Base-by-base conservation (phyloP, 2,113 vertebrate genomes). In the Baryphthengus martii region DNA sequence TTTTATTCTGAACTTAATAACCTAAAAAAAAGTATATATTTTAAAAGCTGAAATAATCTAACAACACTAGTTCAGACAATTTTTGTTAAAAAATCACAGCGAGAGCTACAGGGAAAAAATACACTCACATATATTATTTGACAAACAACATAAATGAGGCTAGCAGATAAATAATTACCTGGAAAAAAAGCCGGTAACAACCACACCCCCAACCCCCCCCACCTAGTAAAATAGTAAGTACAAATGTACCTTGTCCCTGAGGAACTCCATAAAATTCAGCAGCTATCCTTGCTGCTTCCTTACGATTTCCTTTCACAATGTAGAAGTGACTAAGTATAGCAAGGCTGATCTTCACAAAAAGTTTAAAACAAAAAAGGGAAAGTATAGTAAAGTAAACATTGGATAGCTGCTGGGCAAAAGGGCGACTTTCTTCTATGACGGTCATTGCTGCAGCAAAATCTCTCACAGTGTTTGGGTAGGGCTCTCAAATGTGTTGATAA, bases 321-420 rank as follows among this genome's bases (percentile, higher is more conserved):
- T 99, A 99, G 98, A 99, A 99, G 95, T 99, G 99, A 44, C 99
- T 99, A 40, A 99, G 98, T 89, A 99, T 98, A 96, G 99, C 99
- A 1, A 99, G 99, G 93, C 99, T 99, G 93, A 99, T 99, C 98
- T 99, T 99, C 92, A 99, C 98, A 91, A 99, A 99, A 76, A 99
- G 98, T 89, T 99, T 99, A 96, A 99, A 99, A 96, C 99, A 99
- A 97, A 99, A 99, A 81, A 99, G 99, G 5, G 99, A 99, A 91
- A 99, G 98, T 93, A 99, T 99, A 47, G 99, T 99, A 95, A 99
- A 98, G 98, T 99, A 99, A 97, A 99, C 99, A 97, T 99, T 99
- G 94, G 99, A 99, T 94, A 99, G 96, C 96, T 99, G 99, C 82
- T 98, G 98, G 40, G 98, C 97, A 62, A 99, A 99, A 28, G 99